Evolutionary conservation across 2,888 invertebrate genomes (phyloP), one percentile per base, ranked within the genome.

Genomic region (Drosophila colorata): DNA sequence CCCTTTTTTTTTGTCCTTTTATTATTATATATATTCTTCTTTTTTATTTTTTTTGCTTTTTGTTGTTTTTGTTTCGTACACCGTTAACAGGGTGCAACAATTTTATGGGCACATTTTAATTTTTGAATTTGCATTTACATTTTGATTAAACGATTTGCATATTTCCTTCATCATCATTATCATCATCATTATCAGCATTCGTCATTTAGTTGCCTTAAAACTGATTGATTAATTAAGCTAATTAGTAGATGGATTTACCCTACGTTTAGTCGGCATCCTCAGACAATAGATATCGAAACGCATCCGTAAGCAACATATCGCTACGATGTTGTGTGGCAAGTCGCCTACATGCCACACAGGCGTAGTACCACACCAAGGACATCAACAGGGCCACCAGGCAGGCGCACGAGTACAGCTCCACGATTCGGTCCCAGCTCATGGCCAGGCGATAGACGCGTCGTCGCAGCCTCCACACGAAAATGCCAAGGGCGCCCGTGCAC

Each of bases 141-240:
- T 77, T 88, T 88, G 79, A 85, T 88, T 84, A 88, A 88, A 72
- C 69, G 38, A 84, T 88, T 88, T 88, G 76, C 84, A 33, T 33
- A 33, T 33, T 13, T 13, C 11, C 33, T 33, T 33, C 33, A 13
- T 33, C 47, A 38, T 31, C 38, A 28, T 16, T 35, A 51, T 35
- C 44, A 46, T 52, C n/a, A 63, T n/a, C 9, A 25, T 8, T 20
- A 16, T 7, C 9, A 28, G 0, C 14, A 40, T 16, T 14, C n/a
- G 6, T n/a, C 9, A 25, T 11, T 35, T 4, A 41, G 18, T 9
- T 9, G 11, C 11, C 33, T 11, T 33, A 14, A 25, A 37, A 43
- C 46, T 28, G 37, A 58, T 47, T 58, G 56, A 71, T 59, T 67
- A 63, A 63, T 71, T 47, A 37, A 65, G 48, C 41, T 25, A 69